phyloP scores from a whole-genome alignment of 1,140 invertebrate genomes.

The Neodiprion pinetum region DNA sequence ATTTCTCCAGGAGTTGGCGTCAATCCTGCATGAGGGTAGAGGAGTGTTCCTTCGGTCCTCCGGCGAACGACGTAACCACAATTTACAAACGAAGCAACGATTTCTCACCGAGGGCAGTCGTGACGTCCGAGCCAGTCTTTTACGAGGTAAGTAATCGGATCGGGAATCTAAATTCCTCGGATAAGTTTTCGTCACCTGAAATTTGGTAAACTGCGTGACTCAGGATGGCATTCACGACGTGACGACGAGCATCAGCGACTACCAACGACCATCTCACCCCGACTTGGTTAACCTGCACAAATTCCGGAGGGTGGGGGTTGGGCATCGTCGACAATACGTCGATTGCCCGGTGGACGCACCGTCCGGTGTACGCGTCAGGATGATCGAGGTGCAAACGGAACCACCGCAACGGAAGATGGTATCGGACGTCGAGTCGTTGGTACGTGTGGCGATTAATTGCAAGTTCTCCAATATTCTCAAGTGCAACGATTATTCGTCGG shows the following conservation, averaged over 20 bases:
- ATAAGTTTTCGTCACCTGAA: neutral
- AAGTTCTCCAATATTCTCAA: too few species aligned
- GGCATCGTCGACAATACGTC: slow-evolving; percentile 42
- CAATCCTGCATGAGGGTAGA: neutral
- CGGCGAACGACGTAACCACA: neutral
- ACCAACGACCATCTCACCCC: neutral
- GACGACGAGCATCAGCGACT: neutral
- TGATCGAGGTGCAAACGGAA: slow-evolving; percentile 46
- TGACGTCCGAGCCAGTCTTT: neutral
- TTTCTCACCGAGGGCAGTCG: neutral
- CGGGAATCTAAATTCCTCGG: neutral
- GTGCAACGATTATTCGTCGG: too few species aligned
- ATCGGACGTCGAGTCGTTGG: slow-evolving; percentile 29
- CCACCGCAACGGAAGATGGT: slow-evolving; percentile 24
- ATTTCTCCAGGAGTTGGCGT: neutral
- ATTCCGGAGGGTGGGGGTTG: slow-evolving; percentile 36
- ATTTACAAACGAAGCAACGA: neutral
- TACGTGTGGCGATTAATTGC: neutral
- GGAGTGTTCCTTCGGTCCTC: neutral
- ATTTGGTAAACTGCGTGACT: neutral
- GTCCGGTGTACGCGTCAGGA: slow-evolving; percentile 23
- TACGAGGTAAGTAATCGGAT: neutral
- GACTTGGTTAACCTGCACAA: slow-evolving; percentile 29
- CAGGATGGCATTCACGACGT: neutral
- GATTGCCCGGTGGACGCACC: slow-evolving; percentile 41